Conservation (phyloP, 2,113 vertebrate species). For the Antechinus stuartii region DNA sequence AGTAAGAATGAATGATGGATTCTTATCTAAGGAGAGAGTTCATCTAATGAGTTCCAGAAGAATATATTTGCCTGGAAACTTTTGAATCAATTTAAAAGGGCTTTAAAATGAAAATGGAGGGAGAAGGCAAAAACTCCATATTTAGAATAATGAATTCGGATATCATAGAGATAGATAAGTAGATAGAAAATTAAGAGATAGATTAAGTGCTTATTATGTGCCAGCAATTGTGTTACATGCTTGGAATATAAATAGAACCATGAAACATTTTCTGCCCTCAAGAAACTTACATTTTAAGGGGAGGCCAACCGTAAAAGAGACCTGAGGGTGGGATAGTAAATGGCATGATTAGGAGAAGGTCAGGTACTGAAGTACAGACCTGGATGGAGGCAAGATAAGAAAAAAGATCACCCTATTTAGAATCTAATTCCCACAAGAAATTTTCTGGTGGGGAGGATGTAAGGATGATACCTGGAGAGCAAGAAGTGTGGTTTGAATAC, state of each 20-base stretch:
- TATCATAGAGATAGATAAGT: background rate
- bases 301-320: background rate
- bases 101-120: background rate
- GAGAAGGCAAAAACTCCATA: background rate
- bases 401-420: background rate
- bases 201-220: background rate
- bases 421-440: background rate
- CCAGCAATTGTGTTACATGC: background rate
- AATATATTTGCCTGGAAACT: background rate
- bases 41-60: background rate
- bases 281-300: background rate
- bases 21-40: background rate
- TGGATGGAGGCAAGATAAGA: background rate
- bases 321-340: background rate
- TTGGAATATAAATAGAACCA: background rate
- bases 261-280: background rate
- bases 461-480: background rate
- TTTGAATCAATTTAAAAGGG: background rate
- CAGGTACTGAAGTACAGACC: background rate
- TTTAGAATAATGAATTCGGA: background rate
- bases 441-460: background rate
- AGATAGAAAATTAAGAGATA: background rate
- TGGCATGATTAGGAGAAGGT: background rate
- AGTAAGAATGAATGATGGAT: background rate
- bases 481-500: too few species aligned